A percentile compares a stretch with the other conserved stretches of the same genome.
phyloP scores from a whole-genome alignment of 2,113 vertebrate species.

The Gila orcuttii region DNA sequence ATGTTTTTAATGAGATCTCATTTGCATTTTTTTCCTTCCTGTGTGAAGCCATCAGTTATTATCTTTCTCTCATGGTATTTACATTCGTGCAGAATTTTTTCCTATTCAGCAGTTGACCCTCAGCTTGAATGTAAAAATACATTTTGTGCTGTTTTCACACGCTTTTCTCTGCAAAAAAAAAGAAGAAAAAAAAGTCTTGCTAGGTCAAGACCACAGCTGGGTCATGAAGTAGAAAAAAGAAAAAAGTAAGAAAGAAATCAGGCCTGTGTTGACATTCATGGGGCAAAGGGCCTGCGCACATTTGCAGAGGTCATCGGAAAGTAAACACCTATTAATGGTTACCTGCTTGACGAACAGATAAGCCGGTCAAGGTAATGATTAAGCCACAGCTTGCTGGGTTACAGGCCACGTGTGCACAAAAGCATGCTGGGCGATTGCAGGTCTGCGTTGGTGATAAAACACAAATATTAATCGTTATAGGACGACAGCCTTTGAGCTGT shows the following conservation, averaged over 20 bases:
- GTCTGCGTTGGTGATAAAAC: slow-evolving; percentile 72
- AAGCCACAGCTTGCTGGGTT: slow-evolving; percentile 81
- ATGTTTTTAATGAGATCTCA: background rate
- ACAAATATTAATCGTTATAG: slow-evolving; percentile 77
- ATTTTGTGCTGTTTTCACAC: slow-evolving; percentile 15
- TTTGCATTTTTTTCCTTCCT: background rate
- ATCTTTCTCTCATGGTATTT: background rate
- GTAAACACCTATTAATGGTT: slow-evolving; percentile 99
- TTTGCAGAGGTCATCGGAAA: slow-evolving; percentile 93
- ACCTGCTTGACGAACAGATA: slow-evolving; percentile 92
- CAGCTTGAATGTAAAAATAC: slow-evolving; percentile 8
- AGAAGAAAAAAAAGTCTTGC: slow-evolving; percentile 49
- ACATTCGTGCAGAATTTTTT: background rate
- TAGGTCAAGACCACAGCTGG: slow-evolving; percentile 60
- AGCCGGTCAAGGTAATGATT: slow-evolving; percentile 98
- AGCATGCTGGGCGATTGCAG: slow-evolving; percentile 73
- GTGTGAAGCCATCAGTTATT: background rate
- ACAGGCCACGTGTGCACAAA: slow-evolving; percentile 77
- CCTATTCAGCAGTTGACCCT: slow-evolving; percentile 31
- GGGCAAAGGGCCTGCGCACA: slow-evolving; percentile 81
- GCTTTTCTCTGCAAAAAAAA: slow-evolving; percentile 24
- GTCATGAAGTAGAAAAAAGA: slow-evolving; percentile 45
- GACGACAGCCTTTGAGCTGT: slow-evolving; percentile 75
- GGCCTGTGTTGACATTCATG: slow-evolving; percentile 82
- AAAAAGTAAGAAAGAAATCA: slow-evolving; percentile 60